These are phyloP conservation scores for Anthopleura xanthogrammica DNA, from an alignment of 92 coral and sea anemone genomes.

Conservation along the genomic window DNA sequence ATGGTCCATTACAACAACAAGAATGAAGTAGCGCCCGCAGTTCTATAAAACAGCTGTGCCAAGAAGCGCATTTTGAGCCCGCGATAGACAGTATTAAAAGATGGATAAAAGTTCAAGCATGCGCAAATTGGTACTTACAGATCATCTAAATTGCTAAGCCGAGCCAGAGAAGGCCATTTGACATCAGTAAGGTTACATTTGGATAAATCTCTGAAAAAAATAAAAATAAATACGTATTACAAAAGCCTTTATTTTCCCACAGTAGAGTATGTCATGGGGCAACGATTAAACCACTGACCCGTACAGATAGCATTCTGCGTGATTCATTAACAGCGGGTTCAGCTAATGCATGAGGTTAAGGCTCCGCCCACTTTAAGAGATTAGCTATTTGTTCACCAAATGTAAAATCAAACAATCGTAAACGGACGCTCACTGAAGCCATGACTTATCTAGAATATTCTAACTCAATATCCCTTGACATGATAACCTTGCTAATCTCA, in stretches of 20 bases:
- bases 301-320: neutral
- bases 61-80: neutral
- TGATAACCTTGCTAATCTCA: too few relatives aligned
- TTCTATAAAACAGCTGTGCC: too few relatives aligned
- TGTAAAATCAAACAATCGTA: neutral
- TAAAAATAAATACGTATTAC: neutral
- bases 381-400: neutral
- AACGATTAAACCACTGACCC: neutral
- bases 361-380: neutral
- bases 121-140: constrained; percentile 16
- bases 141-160: neutral
- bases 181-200: neutral
- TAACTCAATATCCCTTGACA: too few relatives aligned
- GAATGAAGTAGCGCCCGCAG: too few relatives aligned
- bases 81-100: neutral
- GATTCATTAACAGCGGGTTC: neutral
- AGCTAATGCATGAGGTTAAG: neutral
- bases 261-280: too few relatives aligned
- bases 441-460: too few relatives aligned
- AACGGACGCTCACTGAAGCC: neutral
- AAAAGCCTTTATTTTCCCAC: neutral
- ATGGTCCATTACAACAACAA: too few relatives aligned
- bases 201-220: constrained; percentile 16
- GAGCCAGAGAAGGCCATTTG: constrained; percentile 17
- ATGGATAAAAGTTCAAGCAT: neutral